phyloP scores from a whole-genome alignment of 1,140 invertebrate species.

The Platorchestia sp. region DNA sequence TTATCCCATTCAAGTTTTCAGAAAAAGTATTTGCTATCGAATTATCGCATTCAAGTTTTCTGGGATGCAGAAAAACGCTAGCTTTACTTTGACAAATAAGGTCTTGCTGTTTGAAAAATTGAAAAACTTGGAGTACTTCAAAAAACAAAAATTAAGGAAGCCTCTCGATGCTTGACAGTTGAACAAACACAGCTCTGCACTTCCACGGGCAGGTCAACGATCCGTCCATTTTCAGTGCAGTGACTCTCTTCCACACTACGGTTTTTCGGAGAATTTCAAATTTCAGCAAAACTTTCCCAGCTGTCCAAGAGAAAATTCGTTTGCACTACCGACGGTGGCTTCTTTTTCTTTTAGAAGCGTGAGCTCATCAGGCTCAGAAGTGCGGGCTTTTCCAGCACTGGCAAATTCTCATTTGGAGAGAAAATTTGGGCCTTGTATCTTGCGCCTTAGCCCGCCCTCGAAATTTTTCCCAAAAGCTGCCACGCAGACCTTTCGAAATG shows the following conservation, averaged over 20 bases:
- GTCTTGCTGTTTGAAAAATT: background rate
- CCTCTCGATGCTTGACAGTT: background rate
- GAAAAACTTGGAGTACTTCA: background rate
- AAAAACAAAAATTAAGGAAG: background rate
- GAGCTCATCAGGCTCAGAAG: slow-evolving; percentile 38
- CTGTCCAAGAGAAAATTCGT: slow-evolving; percentile 21
- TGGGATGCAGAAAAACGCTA: no score
- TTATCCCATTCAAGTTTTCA: background rate
- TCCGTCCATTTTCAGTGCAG: background rate
- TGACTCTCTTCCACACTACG: background rate
- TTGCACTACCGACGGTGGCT: background rate
- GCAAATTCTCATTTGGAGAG: slow-evolving; percentile 10
- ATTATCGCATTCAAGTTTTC: no score
- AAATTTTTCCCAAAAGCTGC: background rate
- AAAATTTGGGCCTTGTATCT: background rate
- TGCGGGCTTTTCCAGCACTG: background rate
- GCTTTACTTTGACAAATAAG: no score
- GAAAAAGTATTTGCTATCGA: no score
- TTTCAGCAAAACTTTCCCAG: background rate
- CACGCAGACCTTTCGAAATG: background rate
- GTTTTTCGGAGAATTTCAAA: background rate
- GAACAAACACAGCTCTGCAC: background rate
- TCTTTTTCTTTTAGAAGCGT: slow-evolving; percentile 21
- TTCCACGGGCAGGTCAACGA: background rate
- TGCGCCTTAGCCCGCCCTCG: background rate